phyloP scores from a whole-genome alignment of 2,797 vertebrate species.

The Leptoclinus maculatus region DNA sequence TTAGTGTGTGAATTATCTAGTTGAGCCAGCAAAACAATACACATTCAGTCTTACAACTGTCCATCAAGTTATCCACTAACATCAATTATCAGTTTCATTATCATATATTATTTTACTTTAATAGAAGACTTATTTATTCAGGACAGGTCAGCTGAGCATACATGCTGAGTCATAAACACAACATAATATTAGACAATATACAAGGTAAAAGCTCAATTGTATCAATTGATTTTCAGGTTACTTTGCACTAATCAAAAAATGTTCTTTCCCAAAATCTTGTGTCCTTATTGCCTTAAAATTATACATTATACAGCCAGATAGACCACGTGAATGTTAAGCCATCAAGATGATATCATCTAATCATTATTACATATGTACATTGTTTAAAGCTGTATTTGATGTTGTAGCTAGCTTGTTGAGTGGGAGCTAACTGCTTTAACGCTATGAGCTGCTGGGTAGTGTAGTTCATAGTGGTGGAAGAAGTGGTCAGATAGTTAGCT shows the following conservation, averaged over 20 bases:
- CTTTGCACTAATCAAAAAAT: background rate
- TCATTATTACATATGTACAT: no score
- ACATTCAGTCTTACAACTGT: background rate
- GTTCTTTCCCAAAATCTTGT: background rate
- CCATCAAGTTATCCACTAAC: background rate
- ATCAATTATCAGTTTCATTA: background rate
- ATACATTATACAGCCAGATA: no score
- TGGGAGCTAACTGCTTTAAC: no score
- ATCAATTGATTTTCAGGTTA: background rate
- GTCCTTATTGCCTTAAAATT: background rate
- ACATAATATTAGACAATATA: background rate
- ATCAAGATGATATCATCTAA: no score
- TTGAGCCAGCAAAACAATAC: background rate
- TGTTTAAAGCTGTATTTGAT: no score
- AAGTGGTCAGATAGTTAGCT: no score
- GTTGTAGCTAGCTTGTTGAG: no score
- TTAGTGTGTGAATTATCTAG: background rate
- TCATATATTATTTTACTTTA: background rate
- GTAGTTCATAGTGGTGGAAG: no score
- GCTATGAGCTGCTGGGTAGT: no score
- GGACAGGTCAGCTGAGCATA: background rate
- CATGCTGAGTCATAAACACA: background rate
- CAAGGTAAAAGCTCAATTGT: background rate
- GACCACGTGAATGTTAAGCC: no score
- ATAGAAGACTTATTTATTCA: background rate